Conservation (phyloP, 2,113 vertebrate genomes). For the Otis tarda region DNA sequence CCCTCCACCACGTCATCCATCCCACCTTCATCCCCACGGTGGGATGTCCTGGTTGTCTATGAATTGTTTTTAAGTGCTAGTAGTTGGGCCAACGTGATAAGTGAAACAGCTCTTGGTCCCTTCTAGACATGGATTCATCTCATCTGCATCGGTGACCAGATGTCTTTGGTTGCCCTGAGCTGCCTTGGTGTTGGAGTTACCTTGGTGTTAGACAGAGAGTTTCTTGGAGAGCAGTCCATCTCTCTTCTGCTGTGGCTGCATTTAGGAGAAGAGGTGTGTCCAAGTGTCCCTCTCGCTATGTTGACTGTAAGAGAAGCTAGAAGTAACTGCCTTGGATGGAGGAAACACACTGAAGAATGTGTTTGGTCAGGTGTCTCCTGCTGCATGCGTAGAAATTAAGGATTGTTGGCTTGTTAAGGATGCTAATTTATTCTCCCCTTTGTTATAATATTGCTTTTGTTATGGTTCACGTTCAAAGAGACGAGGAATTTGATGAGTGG, state of each 20-base stretch:
- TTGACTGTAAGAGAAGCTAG: not conserved
- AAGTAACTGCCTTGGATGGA: not conserved
- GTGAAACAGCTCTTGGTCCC: not conserved
- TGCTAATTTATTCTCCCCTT: not conserved
- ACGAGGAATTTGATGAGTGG: not conserved
- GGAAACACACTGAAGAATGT: not conserved
- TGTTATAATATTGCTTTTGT: not conserved
- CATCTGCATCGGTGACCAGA: not conserved
- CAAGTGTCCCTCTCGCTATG: not conserved
- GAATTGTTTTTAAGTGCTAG: not conserved
- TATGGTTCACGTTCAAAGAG: not conserved
- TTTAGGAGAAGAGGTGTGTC: not conserved
- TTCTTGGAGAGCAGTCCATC: not conserved
- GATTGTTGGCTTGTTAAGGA: not conserved
- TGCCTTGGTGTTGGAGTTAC: not conserved
- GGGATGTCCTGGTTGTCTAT: not conserved
- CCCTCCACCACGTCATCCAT: not conserved
- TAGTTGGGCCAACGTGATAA: not conserved
- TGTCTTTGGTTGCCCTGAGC: not conserved
- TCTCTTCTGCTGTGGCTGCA: not conserved
- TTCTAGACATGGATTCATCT: not conserved
- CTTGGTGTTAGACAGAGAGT: not conserved
- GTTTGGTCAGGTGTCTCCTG: not conserved
- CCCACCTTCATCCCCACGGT: not conserved
- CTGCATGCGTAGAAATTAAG: accelerated